Conservation (phyloP, 2,797 vertebrate genomes). For the Eulemur albifrons region DNA sequence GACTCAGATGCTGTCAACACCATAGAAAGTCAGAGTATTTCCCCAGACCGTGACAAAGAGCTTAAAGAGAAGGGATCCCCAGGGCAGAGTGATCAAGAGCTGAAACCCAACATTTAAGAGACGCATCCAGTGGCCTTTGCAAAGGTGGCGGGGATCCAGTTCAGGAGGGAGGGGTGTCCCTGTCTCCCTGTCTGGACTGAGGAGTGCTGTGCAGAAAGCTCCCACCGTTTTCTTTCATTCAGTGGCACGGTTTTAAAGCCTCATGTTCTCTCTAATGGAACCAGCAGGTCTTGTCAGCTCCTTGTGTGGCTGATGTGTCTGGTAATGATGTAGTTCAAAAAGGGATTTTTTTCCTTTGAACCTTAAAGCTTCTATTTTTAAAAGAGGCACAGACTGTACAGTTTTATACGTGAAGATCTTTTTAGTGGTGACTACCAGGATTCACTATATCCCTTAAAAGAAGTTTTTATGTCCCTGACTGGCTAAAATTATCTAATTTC, state of each 20-base stretch:
- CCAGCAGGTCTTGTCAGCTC: constrained; percentile 39
- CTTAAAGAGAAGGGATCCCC: neutral
- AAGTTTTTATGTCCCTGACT: constrained; percentile 42
- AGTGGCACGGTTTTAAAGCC: neutral
- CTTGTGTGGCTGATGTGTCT: constrained; percentile 38
- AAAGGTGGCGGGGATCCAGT: neutral
- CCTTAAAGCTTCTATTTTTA: constrained; percentile 66
- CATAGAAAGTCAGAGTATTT: neutral
- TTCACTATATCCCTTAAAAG: constrained; percentile 47
- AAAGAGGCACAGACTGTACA: constrained; percentile 57
- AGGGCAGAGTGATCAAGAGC: neutral
- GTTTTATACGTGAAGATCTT: constrained; percentile 55
- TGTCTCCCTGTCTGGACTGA: neutral
- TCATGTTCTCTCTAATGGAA: neutral
- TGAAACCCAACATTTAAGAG: neutral
- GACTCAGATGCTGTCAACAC: constrained; percentile 58
- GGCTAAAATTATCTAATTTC: constrained; percentile 49
- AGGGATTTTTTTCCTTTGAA: constrained; percentile 44
- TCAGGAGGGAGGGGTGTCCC: neutral
- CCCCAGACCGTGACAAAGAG: neutral
- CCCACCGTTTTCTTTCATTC: neutral
- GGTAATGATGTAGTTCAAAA: neutral
- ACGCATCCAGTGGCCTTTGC: neutral
- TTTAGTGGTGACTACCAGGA: constrained; percentile 45
- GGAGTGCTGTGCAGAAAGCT: neutral